Conservation (phyloP, 2,113 vertebrate species). For the Natator depressus region DNA sequence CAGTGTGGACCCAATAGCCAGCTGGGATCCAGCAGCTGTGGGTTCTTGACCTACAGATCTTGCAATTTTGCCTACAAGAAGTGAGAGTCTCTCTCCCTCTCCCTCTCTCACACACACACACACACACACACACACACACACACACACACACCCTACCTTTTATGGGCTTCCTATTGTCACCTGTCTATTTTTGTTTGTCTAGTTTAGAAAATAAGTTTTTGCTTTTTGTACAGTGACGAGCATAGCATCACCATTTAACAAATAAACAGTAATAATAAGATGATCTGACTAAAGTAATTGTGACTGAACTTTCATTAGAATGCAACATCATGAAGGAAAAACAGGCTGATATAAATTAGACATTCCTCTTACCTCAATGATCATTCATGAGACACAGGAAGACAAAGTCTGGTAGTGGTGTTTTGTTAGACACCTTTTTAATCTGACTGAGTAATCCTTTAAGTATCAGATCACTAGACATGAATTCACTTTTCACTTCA, state of each 20-base stretch:
- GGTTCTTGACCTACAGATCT: background rate
- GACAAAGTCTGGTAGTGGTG: background rate
- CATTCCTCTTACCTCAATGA: background rate
- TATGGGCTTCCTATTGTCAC: background rate
- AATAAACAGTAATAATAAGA: background rate
- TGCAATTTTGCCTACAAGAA: background rate
- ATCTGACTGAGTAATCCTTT: background rate
- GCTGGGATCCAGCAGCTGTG: background rate
- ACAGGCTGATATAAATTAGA: background rate
- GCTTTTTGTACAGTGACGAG: background rate
- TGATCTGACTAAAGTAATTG: background rate
- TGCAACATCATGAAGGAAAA: background rate
- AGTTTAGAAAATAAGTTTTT: background rate
- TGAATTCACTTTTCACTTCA: background rate
- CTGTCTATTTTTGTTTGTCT: background rate
- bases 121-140: background rate
- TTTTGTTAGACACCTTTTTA: background rate
- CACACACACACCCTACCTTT: background rate
- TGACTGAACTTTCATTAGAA: background rate
- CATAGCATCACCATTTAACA: background rate
- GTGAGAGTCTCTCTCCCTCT: background rate
- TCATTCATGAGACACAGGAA: background rate
- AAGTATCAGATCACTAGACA: background rate
- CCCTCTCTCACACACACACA: no score
- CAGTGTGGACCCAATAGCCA: background rate